A percentile compares a stretch with the other conserved stretches of the same genome.
These are phyloP conservation scores for Aphis craccivora DNA, from an alignment of 1,140 invertebrate species.

Conservation along the genomic window DNA sequence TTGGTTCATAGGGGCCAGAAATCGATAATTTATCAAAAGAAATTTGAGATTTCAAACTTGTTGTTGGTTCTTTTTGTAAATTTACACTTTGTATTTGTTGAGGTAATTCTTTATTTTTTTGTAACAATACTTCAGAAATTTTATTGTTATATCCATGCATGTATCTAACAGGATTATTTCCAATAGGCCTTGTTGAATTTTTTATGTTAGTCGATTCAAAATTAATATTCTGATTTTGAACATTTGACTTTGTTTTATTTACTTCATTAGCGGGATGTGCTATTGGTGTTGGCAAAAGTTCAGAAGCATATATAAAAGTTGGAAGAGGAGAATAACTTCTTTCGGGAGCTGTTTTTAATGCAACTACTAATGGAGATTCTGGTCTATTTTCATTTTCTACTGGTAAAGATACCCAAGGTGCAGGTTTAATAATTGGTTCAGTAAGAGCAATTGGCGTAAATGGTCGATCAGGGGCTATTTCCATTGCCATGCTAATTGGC, in stretches of 20 bases:
- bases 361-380: conserved; percentile 70
- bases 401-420: conserved; percentile 59
- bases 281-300: conserved; percentile 31
- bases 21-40: not conserved
- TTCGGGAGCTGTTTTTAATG: conserved; percentile 74
- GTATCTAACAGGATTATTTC: conserved; percentile 50
- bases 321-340: conserved; percentile 67
- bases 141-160: conserved; percentile 49
- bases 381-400: conserved; percentile 57
- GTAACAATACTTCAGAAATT: not conserved
- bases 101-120: not conserved
- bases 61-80: not conserved
- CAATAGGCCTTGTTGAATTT: not conserved
- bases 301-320: conserved; percentile 50
- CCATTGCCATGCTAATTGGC: conserved; percentile 59
- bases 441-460: conserved; percentile 59
- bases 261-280: conserved; percentile 59
- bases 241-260: conserved; percentile 67
- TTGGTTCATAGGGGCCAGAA: not conserved
- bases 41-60: not conserved
- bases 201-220: conserved; percentile 64
- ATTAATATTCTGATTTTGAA: conserved; percentile 72
- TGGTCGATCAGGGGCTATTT: conserved; percentile 60
- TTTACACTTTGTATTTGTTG: not conserved
- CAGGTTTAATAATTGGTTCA: conserved; percentile 57